phyloP scores from a whole-genome alignment of 1,140 invertebrate genomes.

The Whitmania pigra region DNA sequence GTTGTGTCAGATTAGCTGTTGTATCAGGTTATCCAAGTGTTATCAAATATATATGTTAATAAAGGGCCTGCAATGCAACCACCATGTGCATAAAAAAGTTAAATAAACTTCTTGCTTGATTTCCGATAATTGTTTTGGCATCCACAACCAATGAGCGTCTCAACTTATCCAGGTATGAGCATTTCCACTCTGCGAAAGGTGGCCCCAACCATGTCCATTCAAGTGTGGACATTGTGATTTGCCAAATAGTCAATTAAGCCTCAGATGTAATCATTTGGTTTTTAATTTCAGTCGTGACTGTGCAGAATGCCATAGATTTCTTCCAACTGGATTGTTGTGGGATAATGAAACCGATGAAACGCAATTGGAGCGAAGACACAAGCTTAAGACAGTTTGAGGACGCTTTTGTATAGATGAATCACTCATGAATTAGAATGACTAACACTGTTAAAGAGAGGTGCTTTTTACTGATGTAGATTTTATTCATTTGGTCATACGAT shows the following conservation, averaged over 20 bases:
- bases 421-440: no score
- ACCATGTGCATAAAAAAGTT: not conserved
- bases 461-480: no score
- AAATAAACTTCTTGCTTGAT: not conserved
- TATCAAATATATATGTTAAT: not conserved
- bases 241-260: slow-evolving; percentile 19
- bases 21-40: slow-evolving; percentile 66
- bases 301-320: slow-evolving; percentile 2
- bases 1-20: slow-evolving; percentile 75
- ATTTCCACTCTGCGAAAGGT: not conserved
- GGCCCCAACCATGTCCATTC: slow-evolving; percentile 36
- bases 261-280: not conserved
- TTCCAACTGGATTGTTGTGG: not conserved
- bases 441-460: no score
- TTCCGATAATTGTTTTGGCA: slow-evolving; percentile 37
- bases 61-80: not conserved
- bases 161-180: not conserved
- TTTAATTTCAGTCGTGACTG: not conserved
- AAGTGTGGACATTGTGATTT: slow-evolving; percentile 32
- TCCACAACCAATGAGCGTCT: slow-evolving; percentile 15
- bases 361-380: not conserved
- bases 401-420: no score
- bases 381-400: no score
- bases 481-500: no score
- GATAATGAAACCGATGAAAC: not conserved